Base-by-base conservation (phyloP, 1,140 invertebrate genomes). In the Fopius arisanus region DNA sequence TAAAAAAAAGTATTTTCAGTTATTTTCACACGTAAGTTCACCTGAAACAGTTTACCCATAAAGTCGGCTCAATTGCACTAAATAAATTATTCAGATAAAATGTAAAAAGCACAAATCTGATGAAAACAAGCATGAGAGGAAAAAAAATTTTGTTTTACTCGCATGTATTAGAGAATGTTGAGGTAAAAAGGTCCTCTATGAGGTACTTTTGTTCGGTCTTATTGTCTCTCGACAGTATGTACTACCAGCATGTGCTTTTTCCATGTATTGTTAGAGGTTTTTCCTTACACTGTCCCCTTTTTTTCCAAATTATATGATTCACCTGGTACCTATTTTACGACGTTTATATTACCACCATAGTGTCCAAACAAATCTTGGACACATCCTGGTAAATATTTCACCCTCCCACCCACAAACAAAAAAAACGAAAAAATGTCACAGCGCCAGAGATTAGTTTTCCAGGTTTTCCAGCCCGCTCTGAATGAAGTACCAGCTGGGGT, bases 321-420 rank as follows among this genome's bases (percentile, higher is more conserved):
- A 88, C 86, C 86, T 88, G 86, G 80, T 86, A 59, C 86, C 86
- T 87, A 86, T 87, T 88, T 88, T 88, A 88, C 83, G 86, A 88
- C 86, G 84, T 86, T 88, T 88, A 88, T 87, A 88, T 88, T 87
- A 86, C 85, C 81, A 78, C 76, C 74, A 77, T 75, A 81, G 80
- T 77, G 29, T 80, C 79, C 75, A 80, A 78, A 75, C 79, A 81
- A 82, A 83, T 59, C 54, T 59, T 59, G 54, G 23, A 59, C 54
- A 26, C 23, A 59, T 23, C 54, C 54, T 23, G 54, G 1, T 59
- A 59, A 59, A 59, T 59, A 67, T 67, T 68, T 68, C 43, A 28
- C 23, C 29, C 66, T 48, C 19, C 28, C 12, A 33, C n/a, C 19
- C 29, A 19, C 16, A 40, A n/a, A 43, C n/a, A 48, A 28, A 59